phyloP scores from a whole-genome alignment of 2,888 invertebrate genomes.

The Eucera pruinosa region DNA sequence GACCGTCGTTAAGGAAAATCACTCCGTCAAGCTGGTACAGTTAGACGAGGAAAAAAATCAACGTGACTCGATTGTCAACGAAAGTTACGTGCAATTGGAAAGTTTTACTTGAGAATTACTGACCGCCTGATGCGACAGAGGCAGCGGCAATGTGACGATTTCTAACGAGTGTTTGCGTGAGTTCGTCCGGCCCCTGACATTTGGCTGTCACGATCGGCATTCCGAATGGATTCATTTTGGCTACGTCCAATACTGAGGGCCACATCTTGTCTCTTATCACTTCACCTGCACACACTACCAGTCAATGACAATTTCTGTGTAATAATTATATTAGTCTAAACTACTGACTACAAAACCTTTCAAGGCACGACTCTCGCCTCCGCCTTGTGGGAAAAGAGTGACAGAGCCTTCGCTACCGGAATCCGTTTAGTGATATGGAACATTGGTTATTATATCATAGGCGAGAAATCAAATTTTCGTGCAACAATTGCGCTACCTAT shows the following conservation, averaged over 20 bases:
- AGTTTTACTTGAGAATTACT: conserved; percentile 56
- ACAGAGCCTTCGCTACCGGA: conserved; percentile 57
- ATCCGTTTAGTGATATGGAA: conserved; percentile 38
- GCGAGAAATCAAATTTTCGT: background rate
- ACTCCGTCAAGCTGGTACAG: background rate
- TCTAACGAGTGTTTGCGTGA: conserved; percentile 77
- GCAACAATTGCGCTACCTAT: background rate
- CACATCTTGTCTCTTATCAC: conserved; percentile 80
- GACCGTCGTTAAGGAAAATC: too few species aligned
- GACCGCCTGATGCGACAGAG: conserved; percentile 80
- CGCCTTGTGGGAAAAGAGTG: conserved; percentile 76
- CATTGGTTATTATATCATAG: conserved; percentile 34
- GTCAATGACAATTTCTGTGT: conserved; percentile 25
- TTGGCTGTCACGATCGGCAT: conserved; percentile 81
- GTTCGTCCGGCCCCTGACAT: conserved; percentile 80
- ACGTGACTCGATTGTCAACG: too few species aligned
- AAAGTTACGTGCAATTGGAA: too few species aligned
- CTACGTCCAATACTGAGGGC: conserved; percentile 83
- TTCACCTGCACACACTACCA: conserved; percentile 62
- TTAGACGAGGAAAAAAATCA: too few species aligned
- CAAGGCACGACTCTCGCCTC: conserved; percentile 69
- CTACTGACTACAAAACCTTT: conserved; percentile 55
- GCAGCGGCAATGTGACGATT: conserved; percentile 83
- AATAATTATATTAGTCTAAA: conserved; percentile 41
- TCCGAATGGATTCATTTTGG: conserved; percentile 84